These are phyloP conservation scores for Cuculus canorus DNA, from an alignment of 2,797 vertebrate species.

Conservation along the genomic window DNA sequence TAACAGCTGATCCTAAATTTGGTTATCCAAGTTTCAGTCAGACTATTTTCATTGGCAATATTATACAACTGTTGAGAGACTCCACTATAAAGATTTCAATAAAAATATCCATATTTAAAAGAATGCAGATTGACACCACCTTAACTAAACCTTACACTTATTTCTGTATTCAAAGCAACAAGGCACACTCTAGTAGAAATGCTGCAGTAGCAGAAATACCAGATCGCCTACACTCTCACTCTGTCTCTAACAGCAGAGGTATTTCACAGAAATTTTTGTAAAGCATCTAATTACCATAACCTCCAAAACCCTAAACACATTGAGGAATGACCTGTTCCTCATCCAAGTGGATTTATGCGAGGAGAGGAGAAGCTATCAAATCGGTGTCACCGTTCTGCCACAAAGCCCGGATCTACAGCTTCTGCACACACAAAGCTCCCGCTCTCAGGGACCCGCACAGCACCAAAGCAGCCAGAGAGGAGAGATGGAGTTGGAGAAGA, in stretches of 20 bases:
- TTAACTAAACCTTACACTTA: background rate
- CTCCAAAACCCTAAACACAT: background rate
- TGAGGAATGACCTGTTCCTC: background rate
- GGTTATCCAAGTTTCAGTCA: background rate
- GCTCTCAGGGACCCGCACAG: fast-evolving
- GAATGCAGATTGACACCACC: background rate
- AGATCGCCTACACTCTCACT: background rate
- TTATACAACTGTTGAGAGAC: background rate
- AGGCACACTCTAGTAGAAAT: background rate
- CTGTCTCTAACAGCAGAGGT: background rate
- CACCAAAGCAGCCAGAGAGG: fast-evolving
- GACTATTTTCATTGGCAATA: background rate
- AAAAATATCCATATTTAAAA: background rate
- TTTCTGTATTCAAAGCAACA: background rate
- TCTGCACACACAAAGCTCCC: fast-evolving
- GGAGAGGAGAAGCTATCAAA: background rate
- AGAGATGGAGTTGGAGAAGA: background rate
- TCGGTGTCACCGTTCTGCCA: background rate
- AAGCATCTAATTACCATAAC: background rate
- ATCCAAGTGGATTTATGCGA: background rate
- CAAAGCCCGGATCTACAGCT: background rate
- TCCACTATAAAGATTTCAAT: background rate
- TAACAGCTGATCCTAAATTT: background rate
- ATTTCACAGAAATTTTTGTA: background rate
- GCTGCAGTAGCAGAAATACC: background rate